These are phyloP conservation scores for Glaucomys volans DNA, from an alignment of 2,113 vertebrate species.

Conservation along the genomic window DNA sequence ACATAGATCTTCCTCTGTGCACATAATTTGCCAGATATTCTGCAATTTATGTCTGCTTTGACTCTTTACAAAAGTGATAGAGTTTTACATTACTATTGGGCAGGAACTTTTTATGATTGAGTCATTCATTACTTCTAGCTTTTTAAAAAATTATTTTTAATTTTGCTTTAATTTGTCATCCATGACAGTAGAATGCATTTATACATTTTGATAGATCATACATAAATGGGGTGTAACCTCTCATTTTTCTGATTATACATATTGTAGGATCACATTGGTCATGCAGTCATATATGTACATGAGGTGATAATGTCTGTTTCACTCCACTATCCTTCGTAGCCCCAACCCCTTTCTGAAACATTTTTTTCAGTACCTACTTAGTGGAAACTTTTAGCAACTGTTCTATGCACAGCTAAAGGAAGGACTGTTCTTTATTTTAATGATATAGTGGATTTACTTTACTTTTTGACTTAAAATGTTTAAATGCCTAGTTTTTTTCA, in stretches of 20 bases:
- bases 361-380: neutral
- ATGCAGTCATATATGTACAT: no score
- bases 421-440: neutral
- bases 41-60: neutral
- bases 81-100: neutral
- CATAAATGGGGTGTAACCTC: no score
- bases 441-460: neutral
- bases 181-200: no score
- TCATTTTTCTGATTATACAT: no score
- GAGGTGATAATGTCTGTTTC: no score
- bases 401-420: neutral
- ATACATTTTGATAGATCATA: no score
- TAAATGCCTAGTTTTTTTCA: neutral
- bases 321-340: no score
- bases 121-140: neutral
- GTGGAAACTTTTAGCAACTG: neutral
- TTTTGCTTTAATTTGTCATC: no score
- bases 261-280: no score
- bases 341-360: no score
- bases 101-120: neutral
- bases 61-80: neutral
- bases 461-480: neutral
- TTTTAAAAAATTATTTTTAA: no score
- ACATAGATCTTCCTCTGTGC: neutral
- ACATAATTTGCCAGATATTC: neutral